Percentiles rank a stretch among this genome's conserved stretches.
phyloP scores from a whole-genome alignment of 2,113 vertebrate species.

The Neoarius graeffei region DNA sequence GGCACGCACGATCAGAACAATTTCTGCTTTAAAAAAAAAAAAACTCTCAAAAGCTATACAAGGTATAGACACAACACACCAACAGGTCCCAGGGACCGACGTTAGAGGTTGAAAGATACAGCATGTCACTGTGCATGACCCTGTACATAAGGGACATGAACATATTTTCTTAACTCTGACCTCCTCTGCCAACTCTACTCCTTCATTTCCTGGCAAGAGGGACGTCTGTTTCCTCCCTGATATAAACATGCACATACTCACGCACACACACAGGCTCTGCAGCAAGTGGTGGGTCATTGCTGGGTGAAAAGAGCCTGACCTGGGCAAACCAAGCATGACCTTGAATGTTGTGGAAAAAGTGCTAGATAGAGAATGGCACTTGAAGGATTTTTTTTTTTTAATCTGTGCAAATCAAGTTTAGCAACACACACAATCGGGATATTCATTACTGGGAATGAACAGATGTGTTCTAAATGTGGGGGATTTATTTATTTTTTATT shows the following conservation, averaged over 20 bases:
- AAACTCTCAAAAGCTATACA: neutral
- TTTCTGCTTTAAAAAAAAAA: neutral
- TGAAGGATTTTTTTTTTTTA: neutral
- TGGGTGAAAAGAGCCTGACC: slow-evolving; percentile 39
- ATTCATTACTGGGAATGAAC: neutral
- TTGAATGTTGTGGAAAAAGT: neutral
- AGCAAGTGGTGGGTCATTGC: slow-evolving; percentile 35
- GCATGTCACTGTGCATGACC: slow-evolving; percentile 9
- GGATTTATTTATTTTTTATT: neutral
- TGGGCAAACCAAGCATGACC: slow-evolving; percentile 28
- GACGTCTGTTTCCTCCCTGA: slow-evolving; percentile 59
- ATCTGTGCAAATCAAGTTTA: neutral
- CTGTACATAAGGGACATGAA: slow-evolving; percentile 16
- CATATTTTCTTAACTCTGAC: slow-evolving; percentile 35
- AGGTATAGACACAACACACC: neutral
- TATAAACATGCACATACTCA: slow-evolving; percentile 40
- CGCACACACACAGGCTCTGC: neutral
- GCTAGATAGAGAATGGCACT: neutral
- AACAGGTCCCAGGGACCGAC: slow-evolving; percentile 1
- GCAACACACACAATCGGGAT: neutral
- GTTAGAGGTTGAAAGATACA: slow-evolving; percentile 15
- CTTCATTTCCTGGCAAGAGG: slow-evolving; percentile 49
- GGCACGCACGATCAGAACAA: neutral
- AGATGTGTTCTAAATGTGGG: neutral
- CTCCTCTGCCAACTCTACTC: slow-evolving; percentile 37